Evolutionary conservation across 2,113 vertebrate species (phyloP), one percentile per base, ranked within the genome.

Genomic region (Campylorhamphus procurvoides): DNA sequence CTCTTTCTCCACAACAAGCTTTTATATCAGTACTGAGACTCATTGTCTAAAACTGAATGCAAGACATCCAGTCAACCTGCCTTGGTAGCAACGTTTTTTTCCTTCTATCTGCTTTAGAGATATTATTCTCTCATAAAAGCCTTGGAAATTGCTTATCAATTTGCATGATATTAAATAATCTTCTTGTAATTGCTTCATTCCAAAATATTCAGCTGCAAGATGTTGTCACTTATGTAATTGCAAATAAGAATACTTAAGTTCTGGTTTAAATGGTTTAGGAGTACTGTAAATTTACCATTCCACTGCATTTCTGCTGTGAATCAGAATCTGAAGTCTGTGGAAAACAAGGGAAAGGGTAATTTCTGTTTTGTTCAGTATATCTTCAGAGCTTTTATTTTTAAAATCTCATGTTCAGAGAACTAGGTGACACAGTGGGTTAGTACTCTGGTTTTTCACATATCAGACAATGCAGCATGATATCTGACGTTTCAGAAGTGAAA

Each of bases 91-190:
- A 31, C 37, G 2, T 1, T 47, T 88, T 89, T 89, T 89, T 85
- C 66, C 18, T 92, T 55, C 35, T 50, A 73, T 67, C 50, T 96
- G 47, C 50, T 96, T 96, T 72, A 80, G 28, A 72, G n/a, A 85
- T 78, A 87, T 52, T 89, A 68, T 72, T 87, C n/a, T 80, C 49
- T 59, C 59, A 79, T 85, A 85, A 94, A 93, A 93, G 8, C 29
- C 40, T 42, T 87, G 46, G 18, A 87, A 93, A 96, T 59, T 86
- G 29, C n/a, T 49, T 80, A 92, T 85, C 80, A 80, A 85, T 92
- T 91, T 85, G 14, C 44, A 91, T 77, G n/a, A 56, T 66, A 84
- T 80, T 85, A 95, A 90, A 84, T 87, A 93, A 82, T 85, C 68
- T 72, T 85, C 33, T 72, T 89, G 52, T 55, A 89, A 93, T 73